phyloP scores from a whole-genome alignment of 2,797 vertebrate genomes.

The Salarias fasciatus region DNA sequence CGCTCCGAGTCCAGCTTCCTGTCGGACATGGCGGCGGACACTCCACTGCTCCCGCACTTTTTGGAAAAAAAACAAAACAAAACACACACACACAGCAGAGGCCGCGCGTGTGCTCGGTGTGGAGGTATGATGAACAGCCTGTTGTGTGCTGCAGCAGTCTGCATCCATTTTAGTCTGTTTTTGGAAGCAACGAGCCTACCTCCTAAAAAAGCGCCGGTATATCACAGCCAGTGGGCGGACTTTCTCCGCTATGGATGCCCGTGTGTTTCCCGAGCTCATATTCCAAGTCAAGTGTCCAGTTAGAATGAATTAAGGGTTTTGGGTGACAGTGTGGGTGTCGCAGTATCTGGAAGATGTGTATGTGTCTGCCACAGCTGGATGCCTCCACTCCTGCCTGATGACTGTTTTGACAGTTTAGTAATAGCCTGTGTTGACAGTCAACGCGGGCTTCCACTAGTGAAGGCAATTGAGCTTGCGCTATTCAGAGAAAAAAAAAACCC shows the following conservation, averaged over 20 bases:
- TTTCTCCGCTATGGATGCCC: conserved; percentile 23
- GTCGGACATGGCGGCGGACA: not conserved
- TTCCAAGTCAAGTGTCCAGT: conserved; percentile 56
- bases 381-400: conserved; percentile 67
- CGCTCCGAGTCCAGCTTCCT: conserved; percentile 30
- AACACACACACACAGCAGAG: conserved; percentile 5
- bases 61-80: too few relatives aligned
- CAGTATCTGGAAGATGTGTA: conserved; percentile 48
- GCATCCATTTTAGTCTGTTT: conserved; percentile 59
- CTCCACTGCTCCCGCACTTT: conserved; percentile 30
- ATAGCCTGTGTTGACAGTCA: conserved; percentile 70
- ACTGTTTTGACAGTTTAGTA: conserved; percentile 78
- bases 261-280: conserved; percentile 31
- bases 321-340: conserved; percentile 52
- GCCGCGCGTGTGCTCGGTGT: conserved; percentile 19
- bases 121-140: conserved; percentile 54
- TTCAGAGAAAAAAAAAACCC: conserved; percentile 45
- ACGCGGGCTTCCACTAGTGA: conserved; percentile 47
- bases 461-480: conserved; percentile 63
- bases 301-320: conserved; percentile 62
- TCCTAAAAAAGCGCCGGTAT: conserved; percentile 25
- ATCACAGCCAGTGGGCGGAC: conserved; percentile 1
- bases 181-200: conserved; percentile 31
- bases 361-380: conserved; percentile 67
- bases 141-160: conserved; percentile 45